These are phyloP conservation scores for Aethes cnicana DNA, from an alignment of 2,888 invertebrate species.

Conservation along the genomic window DNA sequence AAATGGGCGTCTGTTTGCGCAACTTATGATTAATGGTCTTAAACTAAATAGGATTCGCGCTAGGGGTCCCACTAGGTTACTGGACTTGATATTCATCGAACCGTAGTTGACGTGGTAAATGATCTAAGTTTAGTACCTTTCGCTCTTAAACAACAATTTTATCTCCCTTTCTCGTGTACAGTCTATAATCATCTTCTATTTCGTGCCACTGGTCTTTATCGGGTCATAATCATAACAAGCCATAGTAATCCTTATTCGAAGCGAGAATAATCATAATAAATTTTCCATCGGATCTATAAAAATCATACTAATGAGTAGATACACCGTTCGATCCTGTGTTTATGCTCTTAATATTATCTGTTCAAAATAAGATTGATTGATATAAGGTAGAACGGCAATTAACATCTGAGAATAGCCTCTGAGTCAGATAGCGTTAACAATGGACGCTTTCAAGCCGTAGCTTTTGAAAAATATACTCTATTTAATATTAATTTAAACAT, in stretches of 20 bases:
- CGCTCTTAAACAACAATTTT: no score
- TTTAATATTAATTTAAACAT: conserved; percentile 2
- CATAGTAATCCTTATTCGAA: no score
- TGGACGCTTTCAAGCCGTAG: conserved; percentile 8
- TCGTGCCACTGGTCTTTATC: no score
- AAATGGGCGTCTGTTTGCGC: conserved; percentile 15
- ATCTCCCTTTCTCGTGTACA: no score
- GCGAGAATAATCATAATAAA: no score
- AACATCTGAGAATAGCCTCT: conserved; percentile 17
- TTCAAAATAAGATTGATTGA: conserved; percentile 23
- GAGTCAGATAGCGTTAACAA: conserved; percentile 20
- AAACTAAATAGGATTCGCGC: conserved; percentile 13
- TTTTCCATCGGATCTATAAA: background rate
- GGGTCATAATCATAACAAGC: no score
- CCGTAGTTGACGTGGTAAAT: no score
- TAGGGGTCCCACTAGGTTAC: conserved; percentile 5
- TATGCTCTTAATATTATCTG: conserved; percentile 17
- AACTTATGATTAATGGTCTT: conserved; percentile 15
- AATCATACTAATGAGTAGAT: conserved; percentile 1
- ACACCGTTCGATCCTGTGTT: conserved; percentile 15
- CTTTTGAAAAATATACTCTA: background rate
- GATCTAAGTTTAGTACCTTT: no score
- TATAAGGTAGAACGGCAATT: conserved; percentile 17
- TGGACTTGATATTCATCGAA: background rate
- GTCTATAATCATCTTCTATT: no score